A percentile compares a stretch with the other conserved stretches of the same genome.
Evolutionary conservation across 2,888 invertebrate genomes (phyloP).

Genomic region (Oligia latruncula): DNA sequence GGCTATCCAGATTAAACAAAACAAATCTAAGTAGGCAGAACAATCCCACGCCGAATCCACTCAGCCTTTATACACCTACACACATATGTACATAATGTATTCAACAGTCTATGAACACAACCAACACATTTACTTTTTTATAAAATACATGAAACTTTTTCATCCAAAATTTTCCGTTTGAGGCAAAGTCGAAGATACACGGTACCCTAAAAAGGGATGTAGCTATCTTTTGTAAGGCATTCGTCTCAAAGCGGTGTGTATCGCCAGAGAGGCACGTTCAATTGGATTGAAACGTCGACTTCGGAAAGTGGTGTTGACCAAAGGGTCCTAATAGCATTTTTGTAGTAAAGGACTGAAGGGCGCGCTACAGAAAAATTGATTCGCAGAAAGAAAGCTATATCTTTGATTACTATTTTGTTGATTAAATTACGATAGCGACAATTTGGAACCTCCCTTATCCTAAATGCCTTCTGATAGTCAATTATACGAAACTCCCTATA

Average conservation of each 20-base stretch:
- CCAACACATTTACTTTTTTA: constrained; percentile 23
- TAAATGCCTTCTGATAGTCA: constrained; percentile 32
- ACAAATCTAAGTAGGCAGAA: constrained; percentile 9
- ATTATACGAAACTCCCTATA: constrained; percentile 44
- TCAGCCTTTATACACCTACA: constrained; percentile 16
- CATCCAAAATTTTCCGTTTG: constrained; percentile 33
- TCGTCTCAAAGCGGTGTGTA: constrained; percentile 74
- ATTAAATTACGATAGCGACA: constrained; percentile 73
- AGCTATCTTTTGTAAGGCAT: constrained; percentile 73
- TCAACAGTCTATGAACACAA: constrained; percentile 25
- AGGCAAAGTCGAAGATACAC: constrained; percentile 55
- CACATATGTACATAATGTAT: constrained; percentile 13
- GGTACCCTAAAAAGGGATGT: constrained; percentile 75
- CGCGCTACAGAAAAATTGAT: constrained; percentile 82
- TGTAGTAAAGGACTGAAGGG: constrained; percentile 77
- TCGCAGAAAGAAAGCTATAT: constrained; percentile 79
- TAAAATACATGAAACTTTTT: constrained; percentile 32
- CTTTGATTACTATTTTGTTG: constrained; percentile 82
- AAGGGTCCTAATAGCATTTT: constrained; percentile 86
- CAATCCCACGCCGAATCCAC: constrained; percentile 5
- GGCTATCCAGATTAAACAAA: constrained; percentile 6
- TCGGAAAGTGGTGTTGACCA: constrained; percentile 75
- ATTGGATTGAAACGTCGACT: constrained; percentile 84
- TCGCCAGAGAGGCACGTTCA: constrained; percentile 78
- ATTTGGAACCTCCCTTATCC: constrained; percentile 32